Percentiles rank a stretch among this genome's conserved stretches.
phyloP scores from a whole-genome alignment of 2,113 vertebrate species.

The Alosa alosa region DNA sequence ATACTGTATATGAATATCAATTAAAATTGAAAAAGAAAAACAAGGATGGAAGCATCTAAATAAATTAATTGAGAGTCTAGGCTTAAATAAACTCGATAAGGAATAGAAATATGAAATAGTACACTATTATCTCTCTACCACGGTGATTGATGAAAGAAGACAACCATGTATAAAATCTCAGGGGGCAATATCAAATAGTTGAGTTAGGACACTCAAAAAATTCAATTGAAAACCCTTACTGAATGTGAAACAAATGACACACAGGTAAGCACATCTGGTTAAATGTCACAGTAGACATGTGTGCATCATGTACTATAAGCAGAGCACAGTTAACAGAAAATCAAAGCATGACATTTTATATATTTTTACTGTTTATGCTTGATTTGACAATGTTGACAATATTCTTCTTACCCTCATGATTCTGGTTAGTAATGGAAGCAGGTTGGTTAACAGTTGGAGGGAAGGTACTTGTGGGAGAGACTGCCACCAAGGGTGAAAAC shows the following conservation, averaged over 20 bases:
- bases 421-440: constrained; percentile 19
- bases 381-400: background rate
- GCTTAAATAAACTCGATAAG: no score
- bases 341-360: background rate
- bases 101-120: background rate
- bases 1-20: background rate
- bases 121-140: background rate
- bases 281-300: no score
- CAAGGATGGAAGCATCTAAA: background rate
- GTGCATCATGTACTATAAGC: no score
- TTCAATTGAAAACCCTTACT: background rate
- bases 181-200: background rate
- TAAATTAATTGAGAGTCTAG: no score
- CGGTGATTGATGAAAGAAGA: no score
- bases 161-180: no score
- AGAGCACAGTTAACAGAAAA: background rate
- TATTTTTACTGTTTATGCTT: background rate
- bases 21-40: background rate
- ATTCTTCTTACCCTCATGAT: background rate
- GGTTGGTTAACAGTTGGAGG: constrained; percentile 6
- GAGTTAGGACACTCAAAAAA: background rate
- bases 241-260: background rate
- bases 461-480: background rate
- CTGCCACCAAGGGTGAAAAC: constrained; percentile 17
- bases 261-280: background rate